phyloP scores from a whole-genome alignment of 2,113 vertebrate species.

The Vulpes vulpes region DNA sequence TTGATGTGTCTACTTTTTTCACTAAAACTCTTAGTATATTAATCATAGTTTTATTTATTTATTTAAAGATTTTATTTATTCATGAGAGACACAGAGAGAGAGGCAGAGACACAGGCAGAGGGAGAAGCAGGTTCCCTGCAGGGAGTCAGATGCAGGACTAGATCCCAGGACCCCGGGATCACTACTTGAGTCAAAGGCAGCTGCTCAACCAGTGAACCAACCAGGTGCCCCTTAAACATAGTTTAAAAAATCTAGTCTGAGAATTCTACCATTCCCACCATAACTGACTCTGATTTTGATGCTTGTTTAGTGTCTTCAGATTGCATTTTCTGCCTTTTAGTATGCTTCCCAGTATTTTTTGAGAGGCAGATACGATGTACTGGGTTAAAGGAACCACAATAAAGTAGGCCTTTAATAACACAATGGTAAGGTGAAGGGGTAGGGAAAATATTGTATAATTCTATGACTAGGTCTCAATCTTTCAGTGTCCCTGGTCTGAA shows the following conservation, averaged over 20 bases:
- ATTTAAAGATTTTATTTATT: too few relatives aligned
- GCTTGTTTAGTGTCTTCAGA: neutral
- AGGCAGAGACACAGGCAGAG: too few relatives aligned
- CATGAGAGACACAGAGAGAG: too few relatives aligned
- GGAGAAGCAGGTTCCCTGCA: too few relatives aligned
- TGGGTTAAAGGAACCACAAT: neutral
- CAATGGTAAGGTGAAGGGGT: neutral
- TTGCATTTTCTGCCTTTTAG: slow-evolving; percentile 3
- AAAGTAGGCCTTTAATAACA: neutral
- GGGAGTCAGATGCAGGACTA: too few relatives aligned
- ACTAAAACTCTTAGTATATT: neutral
- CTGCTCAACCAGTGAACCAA: too few relatives aligned
- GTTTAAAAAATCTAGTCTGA: neutral
- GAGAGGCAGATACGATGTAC: neutral
- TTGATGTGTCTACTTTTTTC: neutral
- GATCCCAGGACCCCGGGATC: too few relatives aligned
- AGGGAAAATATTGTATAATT: neutral
- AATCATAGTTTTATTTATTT: neutral
- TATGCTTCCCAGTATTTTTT: neutral
- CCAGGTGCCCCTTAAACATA: too few relatives aligned
- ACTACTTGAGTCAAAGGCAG: too few relatives aligned
- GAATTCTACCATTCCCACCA: neutral
- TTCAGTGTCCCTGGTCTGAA: neutral
- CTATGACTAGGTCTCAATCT: neutral
- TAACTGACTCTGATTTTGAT: neutral